Base-by-base conservation (phyloP, 2,113 vertebrate genomes). In the Hippopotamus amphibius region DNA sequence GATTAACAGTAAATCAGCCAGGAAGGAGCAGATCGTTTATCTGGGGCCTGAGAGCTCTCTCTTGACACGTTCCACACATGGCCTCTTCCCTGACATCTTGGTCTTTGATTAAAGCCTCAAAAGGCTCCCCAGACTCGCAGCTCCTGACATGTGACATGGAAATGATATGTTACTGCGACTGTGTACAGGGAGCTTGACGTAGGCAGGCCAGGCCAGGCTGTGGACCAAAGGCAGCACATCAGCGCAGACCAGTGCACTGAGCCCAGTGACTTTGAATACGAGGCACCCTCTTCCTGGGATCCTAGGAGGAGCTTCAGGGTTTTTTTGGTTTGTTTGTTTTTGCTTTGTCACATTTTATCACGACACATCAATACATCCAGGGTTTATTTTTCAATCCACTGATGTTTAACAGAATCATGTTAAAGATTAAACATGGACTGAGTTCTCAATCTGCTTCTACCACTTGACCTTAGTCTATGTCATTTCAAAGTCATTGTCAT, bases 201-300 rank as follows among this genome's bases (percentile, higher is more conserved):
- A 12, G 50, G 26, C 0, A 7, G 14, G n/a, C 37, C 2, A 33
- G 61, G 63, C 6, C 50, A 0, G 61, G 30, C 65, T 0, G 0
- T 2, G 9, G 55, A 13, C 4, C 0, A 7, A 6, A 69, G 24
- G 7, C 30, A 57, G 71, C 1, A 0, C 4, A 15, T 26, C 8
- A 30, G 19, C 0, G 2, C 0, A 1, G 21, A 19, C 1, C 1
- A 0, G 16, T 4, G 19, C 0, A 4, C 57, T 22, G 22, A 15
- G 24, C 37, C 14, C 14, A 1, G 30, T 55, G 43, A 8, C 14
- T 57, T 2, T 2, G n/a, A 37, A 10, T 5, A 2, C 0, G 2
- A 55, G 53, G n/a, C 30, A 10, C 19, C 8, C 3, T 30, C 59
- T 79, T 33, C n/a, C 33, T 7, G 0, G 53, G n/a, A 50, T 14